A percentile compares a stretch with the other conserved stretches of the same genome.
Conservation (phyloP, 2,113 vertebrate species). For the Cettia cetti region DNA sequence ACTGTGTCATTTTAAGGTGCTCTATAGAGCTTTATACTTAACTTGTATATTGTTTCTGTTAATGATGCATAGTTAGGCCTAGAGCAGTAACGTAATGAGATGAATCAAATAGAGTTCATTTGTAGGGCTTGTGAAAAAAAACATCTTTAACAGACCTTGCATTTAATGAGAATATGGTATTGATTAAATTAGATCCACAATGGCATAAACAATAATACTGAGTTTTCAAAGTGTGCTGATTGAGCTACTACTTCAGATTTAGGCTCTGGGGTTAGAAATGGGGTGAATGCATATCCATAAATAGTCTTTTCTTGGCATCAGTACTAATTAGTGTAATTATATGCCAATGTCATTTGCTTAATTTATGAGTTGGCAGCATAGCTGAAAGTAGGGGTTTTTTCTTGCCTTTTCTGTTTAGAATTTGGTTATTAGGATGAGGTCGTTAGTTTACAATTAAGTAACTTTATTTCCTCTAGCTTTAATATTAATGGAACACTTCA, state of each 20-base stretch:
- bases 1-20: constrained; percentile 20
- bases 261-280: constrained; percentile 50
- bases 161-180: constrained; percentile 63
- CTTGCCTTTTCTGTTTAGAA: constrained; percentile 64
- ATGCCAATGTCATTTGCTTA: constrained; percentile 68
- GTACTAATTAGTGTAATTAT: constrained; percentile 74
- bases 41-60: constrained; percentile 41
- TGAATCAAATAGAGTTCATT: constrained; percentile 43
- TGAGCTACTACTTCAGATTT: constrained; percentile 46
- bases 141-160: constrained; percentile 41
- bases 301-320: constrained; percentile 61
- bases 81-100: constrained; percentile 49
- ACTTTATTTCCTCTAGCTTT: constrained; percentile 56
- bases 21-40: background rate
- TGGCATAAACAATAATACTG: constrained; percentile 39
- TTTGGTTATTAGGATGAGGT: constrained; percentile 71
- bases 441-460: constrained; percentile 73
- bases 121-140: constrained; percentile 18
- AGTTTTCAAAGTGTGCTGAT: constrained; percentile 29
- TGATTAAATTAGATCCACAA: constrained; percentile 59
- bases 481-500: constrained; percentile 71
- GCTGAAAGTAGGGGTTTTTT: constrained; percentile 44
- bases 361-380: constrained; percentile 70
- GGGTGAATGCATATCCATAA: constrained; percentile 58
- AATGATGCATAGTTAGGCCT: constrained; percentile 53